These are phyloP conservation scores for Melanogrammus aeglefinus DNA, from an alignment of 2,797 vertebrate genomes.

Conservation along the genomic window DNA sequence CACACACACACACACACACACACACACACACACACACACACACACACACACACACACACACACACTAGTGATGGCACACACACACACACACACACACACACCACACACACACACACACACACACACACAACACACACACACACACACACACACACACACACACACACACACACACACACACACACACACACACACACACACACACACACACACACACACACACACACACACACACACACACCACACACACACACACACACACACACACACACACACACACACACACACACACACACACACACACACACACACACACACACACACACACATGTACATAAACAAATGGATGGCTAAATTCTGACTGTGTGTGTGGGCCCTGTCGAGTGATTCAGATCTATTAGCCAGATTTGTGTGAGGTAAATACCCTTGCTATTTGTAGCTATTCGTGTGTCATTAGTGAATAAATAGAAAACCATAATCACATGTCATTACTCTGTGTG, in stretches of 20 bases:
- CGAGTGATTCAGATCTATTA: not conserved
- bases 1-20: not conserved
- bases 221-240: not conserved
- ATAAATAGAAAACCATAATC: not conserved
- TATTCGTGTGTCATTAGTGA: not conserved
- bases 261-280: not conserved
- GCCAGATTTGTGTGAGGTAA: not conserved
- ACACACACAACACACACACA: not conserved
- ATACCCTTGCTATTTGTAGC: not conserved
- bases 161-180: no score
- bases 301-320: not conserved
- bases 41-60: not conserved
- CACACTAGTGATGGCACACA: not conserved
- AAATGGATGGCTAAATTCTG: not conserved
- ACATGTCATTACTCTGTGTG: not conserved
- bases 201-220: not conserved
- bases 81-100: not conserved
- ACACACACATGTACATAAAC: not conserved
- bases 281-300: not conserved
- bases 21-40: not conserved
- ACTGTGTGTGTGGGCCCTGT: not conserved
- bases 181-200: not conserved
- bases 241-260: not conserved
- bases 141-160: no score
- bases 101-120: slow-evolving; percentile 2